Conservation (phyloP, 2,797 vertebrate species). For the Pyrocephalus nanus region DNA sequence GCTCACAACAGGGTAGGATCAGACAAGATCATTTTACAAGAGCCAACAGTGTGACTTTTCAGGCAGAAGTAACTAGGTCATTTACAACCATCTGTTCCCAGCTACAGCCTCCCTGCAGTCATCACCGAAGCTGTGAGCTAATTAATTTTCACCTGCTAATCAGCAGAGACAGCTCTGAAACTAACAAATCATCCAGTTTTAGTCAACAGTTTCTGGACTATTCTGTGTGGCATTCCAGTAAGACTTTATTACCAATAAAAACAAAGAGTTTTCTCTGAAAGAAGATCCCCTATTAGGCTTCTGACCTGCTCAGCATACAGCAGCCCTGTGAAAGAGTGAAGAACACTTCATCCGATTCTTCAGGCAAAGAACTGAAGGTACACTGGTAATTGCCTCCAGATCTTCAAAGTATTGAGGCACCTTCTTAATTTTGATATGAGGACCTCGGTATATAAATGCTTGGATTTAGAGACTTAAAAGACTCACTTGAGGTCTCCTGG, state of each 20-base stretch:
- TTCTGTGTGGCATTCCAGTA: not conserved
- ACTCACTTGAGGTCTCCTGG: not conserved
- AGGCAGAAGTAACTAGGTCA: constrained; percentile 58
- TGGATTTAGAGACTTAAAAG: not conserved
- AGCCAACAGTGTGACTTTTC: not conserved
- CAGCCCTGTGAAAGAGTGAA: not conserved
- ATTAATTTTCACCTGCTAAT: constrained; percentile 42
- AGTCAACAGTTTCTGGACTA: not conserved
- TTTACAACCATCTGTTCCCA: constrained; percentile 47
- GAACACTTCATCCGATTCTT: not conserved
- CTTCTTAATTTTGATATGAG: not conserved
- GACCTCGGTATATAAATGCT: not conserved
- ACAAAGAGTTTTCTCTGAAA: not conserved
- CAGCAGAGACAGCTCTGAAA: not conserved
- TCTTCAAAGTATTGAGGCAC: not conserved
- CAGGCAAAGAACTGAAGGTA: not conserved
- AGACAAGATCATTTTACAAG: not conserved
- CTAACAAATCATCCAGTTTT: not conserved
- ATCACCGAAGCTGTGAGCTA: not conserved
- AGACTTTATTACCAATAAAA: not conserved
- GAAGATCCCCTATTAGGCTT: not conserved
- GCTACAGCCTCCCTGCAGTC: not conserved
- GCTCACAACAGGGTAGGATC: not conserved
- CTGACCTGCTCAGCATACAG: rapidly evolving
- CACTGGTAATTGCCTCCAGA: not conserved